Evolutionary conservation across 2,888 invertebrate species (phyloP), one percentile per base, ranked within the genome.

Genomic region (Drepanosiphum platanoidis): DNA sequence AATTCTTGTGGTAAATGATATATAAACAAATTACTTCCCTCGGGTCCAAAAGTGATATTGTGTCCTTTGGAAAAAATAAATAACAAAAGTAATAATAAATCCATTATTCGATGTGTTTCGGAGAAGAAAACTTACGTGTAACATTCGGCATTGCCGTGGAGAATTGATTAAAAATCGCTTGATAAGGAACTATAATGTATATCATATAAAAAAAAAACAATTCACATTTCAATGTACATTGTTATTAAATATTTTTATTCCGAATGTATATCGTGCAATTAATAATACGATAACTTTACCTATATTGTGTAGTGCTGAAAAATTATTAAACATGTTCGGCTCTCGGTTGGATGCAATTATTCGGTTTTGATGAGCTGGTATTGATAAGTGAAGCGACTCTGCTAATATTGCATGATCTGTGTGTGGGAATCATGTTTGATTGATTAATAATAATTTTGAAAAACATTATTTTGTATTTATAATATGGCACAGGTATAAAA

Each of bases 1-100:
- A 99, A 99, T 92, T 99, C 99, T 92, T 99, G 99, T 88, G 99
- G 99, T 92, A 99, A 94, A 92, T 99, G 99, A 93, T 99, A 99
- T 92, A 99, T 99, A 94, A 99, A 99, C 89, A 99, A 94, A 92
- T 99, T 99, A 93, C 99, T 99, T 90, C 99, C 99, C 92, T 99
- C 99, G 88, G 99, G 99, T 90, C 99, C 99, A 90, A 96, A 96
- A 92, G 96, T 95, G 90, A 96, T 96, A 92, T 96, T 96, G 91
- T 96, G 96, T 96, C 93, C 86, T 87, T n/a, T n/a, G 88, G 87
- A 87, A 82, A 5, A 52, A 27, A 66, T 83, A 77, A 86, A 70
- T 86, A 61, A 61, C 27, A 0, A 22, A 7, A 61, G 22, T 61
- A 4, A 82, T 27, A 22, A 34, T 34, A 22, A 72, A 46, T 27